phyloP scores from a whole-genome alignment of 2,888 invertebrate species.

The Thereva unica region DNA sequence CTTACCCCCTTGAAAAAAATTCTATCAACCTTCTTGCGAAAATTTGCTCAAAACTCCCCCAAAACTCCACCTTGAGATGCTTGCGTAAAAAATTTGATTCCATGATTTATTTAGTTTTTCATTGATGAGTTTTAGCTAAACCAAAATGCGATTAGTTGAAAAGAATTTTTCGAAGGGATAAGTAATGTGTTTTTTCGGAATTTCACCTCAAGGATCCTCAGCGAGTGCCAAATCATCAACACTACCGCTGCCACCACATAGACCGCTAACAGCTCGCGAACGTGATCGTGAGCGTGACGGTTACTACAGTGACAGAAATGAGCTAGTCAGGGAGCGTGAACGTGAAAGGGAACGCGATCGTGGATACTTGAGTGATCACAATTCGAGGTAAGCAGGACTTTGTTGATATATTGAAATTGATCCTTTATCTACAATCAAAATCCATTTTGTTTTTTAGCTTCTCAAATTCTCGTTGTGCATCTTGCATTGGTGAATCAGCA shows the following conservation, averaged over 20 bases:
- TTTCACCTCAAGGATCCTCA: slow-evolving; percentile 61
- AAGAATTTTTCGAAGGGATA: slow-evolving; percentile 72
- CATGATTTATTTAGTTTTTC: slow-evolving; percentile 8
- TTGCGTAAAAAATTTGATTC: slow-evolving; percentile 6
- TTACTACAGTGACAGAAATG: slow-evolving; percentile 87
- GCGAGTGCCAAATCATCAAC: slow-evolving; percentile 83
- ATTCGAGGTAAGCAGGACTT: slow-evolving; percentile 63
- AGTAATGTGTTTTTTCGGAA: slow-evolving; percentile 68
- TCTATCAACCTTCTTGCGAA: not conserved
- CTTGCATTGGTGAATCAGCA: slow-evolving; percentile 87
- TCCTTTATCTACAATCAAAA: not conserved
- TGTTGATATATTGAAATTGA: not conserved
- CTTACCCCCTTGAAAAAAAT: not conserved
- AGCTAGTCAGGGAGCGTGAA: slow-evolving; percentile 76
- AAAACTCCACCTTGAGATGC: slow-evolving; percentile 18
- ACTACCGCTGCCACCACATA: slow-evolving; percentile 76
- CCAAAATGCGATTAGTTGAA: slow-evolving; percentile 40
- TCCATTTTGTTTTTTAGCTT: slow-evolving; percentile 55
- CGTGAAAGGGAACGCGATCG: slow-evolving; percentile 71
- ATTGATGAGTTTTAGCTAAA: not conserved
- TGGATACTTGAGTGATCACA: slow-evolving; percentile 78
- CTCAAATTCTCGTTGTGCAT: slow-evolving; percentile 74
- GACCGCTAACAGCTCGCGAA: slow-evolving; percentile 64
- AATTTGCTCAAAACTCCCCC: no score
- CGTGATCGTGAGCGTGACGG: slow-evolving; percentile 74